phyloP scores from a whole-genome alignment of 2,888 invertebrate genomes.

The Hemaris fuciformis region DNA sequence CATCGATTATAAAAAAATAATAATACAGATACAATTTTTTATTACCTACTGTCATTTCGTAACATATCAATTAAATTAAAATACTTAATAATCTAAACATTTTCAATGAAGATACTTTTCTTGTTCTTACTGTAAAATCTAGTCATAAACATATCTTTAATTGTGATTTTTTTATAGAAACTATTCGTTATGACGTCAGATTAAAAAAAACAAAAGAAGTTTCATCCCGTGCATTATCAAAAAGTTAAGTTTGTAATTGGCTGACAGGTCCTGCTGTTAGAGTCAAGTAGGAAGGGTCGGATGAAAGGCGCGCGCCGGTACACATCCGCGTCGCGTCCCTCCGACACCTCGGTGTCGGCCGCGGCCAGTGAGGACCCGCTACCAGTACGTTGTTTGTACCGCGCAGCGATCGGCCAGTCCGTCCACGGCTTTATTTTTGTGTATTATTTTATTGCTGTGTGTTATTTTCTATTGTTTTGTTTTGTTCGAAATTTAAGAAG shows the following conservation, averaged over 20 bases:
- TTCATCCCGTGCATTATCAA: constrained; percentile 13
- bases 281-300: constrained; percentile 75
- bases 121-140: too few species aligned
- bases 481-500: background rate
- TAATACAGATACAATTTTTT: too few species aligned
- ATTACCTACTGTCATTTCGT: too few species aligned
- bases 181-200: too few species aligned
- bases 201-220: background rate
- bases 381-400: constrained; percentile 75
- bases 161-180: too few species aligned
- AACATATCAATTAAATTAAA: too few species aligned
- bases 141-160: too few species aligned
- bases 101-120: too few species aligned
- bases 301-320: constrained; percentile 66
- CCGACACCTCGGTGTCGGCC: constrained; percentile 75
- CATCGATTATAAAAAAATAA: too few species aligned
- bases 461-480: constrained; percentile 14
- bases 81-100: too few species aligned
- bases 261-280: constrained; percentile 80
- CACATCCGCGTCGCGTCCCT: constrained; percentile 73
- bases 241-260: constrained; percentile 62
- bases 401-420: constrained; percentile 59
- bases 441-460: constrained; percentile 12
- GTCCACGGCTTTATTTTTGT: constrained; percentile 33
- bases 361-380: constrained; percentile 76